Percentiles rank a stretch among this genome's conserved stretches.
Conservation (phyloP, 2,888 invertebrate species). For the Dryococelus australis region DNA sequence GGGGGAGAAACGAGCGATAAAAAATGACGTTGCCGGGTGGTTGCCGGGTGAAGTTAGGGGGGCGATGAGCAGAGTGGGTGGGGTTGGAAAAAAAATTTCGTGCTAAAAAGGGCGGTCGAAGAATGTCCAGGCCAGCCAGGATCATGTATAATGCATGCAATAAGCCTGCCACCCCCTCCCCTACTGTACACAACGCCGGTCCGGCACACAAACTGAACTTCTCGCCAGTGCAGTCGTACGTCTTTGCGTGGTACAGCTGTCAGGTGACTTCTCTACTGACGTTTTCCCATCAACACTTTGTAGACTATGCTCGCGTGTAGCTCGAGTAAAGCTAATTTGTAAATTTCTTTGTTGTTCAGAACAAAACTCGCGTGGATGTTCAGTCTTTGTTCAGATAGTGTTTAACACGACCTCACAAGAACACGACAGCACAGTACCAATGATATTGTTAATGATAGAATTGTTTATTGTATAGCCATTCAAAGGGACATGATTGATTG, state of each 20-base stretch:
- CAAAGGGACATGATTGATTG: too few relatives aligned
- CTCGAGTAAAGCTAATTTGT: too few relatives aligned
- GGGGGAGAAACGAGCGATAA: slow-evolving; percentile 50
- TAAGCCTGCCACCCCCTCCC: slow-evolving; percentile 29
- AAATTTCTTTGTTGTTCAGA: too few relatives aligned
- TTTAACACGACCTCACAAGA: too few relatives aligned
- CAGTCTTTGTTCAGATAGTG: too few relatives aligned
- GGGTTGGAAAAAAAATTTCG: not conserved
- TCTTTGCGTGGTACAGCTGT: not conserved
- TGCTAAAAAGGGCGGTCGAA: slow-evolving; percentile 26
- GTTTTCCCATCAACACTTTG: too few relatives aligned
- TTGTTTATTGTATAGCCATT: too few relatives aligned
- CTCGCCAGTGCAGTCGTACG: too few relatives aligned
- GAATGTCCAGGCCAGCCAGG: slow-evolving; percentile 18
- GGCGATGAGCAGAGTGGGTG: slow-evolving; percentile 35
- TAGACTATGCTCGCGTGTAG: too few relatives aligned
- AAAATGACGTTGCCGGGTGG: slow-evolving; percentile 49
- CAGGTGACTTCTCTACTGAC: not conserved
- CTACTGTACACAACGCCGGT: slow-evolving; percentile 32
- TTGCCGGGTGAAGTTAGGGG: slow-evolving; percentile 41
- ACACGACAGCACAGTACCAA: too few relatives aligned
- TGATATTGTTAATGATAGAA: too few relatives aligned
- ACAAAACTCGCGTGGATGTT: too few relatives aligned
- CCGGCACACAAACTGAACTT: slow-evolving; percentile 13
- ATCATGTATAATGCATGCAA: slow-evolving; percentile 27